Evolutionary conservation across 2,797 vertebrate genomes (phyloP).

Genomic region (Gymnothorax javanicus): DNA sequence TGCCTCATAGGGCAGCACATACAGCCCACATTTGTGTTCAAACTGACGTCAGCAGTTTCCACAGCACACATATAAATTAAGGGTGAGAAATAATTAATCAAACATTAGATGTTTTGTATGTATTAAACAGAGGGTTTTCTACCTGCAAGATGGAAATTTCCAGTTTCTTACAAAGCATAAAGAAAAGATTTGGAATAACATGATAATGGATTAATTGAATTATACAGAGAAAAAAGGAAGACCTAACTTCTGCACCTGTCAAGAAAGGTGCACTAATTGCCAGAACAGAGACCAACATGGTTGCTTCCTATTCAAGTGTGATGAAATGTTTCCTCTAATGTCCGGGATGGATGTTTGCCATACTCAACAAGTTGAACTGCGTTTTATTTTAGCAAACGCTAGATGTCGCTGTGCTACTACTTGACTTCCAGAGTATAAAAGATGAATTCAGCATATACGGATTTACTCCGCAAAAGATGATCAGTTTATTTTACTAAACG

Average conservation of each 20-base stretch:
- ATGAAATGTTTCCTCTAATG: conserved; percentile 5
- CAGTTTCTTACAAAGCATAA: neutral
- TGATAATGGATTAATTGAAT: neutral
- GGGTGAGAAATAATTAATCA: neutral
- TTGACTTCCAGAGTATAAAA: neutral
- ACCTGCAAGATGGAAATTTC: neutral
- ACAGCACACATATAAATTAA: neutral
- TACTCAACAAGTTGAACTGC: neutral
- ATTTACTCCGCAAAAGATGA: neutral
- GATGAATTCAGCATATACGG: neutral
- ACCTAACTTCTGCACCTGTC: neutral
- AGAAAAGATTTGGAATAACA: no score
- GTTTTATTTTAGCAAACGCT: neutral
- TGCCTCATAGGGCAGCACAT: neutral
- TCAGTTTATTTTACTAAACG: neutral
- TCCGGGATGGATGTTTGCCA: neutral
- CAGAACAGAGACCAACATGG: neutral
- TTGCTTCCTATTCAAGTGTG: neutral
- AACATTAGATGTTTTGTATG: neutral
- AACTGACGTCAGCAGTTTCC: neutral
- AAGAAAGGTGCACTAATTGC: neutral
- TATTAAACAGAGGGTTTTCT: neutral
- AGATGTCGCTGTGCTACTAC: conserved; percentile 7
- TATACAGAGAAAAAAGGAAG: neutral
- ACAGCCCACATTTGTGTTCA: neutral